Conservation (phyloP, 2,113 vertebrate species). For the Ptychochromis oligacanthus region DNA sequence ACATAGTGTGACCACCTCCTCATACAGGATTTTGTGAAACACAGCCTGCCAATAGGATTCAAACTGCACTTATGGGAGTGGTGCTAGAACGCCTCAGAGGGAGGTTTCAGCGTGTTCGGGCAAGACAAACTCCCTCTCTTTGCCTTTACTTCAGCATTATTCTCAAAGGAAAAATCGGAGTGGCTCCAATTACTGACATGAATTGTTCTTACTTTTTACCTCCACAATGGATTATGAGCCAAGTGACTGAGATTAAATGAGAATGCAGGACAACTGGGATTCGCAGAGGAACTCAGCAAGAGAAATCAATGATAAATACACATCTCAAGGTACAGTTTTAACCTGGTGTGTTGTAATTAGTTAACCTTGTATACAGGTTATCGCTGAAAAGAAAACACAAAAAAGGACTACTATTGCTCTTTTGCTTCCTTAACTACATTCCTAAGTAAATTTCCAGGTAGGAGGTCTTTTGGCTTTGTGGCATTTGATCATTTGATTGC, state of each 20-base stretch:
- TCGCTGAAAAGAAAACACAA: not conserved
- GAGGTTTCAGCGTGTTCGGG: slow-evolving; percentile 52
- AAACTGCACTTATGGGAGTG: slow-evolving; percentile 25
- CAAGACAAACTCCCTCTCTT: slow-evolving; percentile 34
- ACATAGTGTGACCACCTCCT: not conserved
- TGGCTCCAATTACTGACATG: not conserved
- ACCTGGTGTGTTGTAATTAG: rapidly evolving
- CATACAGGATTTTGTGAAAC: not conserved
- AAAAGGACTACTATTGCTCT: rapidly evolving
- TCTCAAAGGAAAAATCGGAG: not conserved
- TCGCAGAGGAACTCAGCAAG: not conserved
- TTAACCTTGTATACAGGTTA: not conserved
- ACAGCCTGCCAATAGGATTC: slow-evolving; percentile 1
- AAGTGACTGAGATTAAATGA: slow-evolving; percentile 13
- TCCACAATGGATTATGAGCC: not conserved
- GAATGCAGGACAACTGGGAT: slow-evolving; percentile 38
- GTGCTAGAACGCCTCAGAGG: not conserved
- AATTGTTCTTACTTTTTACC: not conserved
- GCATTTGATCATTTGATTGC: not conserved
- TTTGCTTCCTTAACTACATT: not conserved
- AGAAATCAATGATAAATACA: not conserved
- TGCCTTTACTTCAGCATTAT: slow-evolving; percentile 4
- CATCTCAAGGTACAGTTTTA: slow-evolving; percentile 46
- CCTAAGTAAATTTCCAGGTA: not conserved
- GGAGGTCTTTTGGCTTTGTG: not conserved